Conservation (phyloP, 2,797 vertebrate genomes). For the Coluber constrictor region DNA sequence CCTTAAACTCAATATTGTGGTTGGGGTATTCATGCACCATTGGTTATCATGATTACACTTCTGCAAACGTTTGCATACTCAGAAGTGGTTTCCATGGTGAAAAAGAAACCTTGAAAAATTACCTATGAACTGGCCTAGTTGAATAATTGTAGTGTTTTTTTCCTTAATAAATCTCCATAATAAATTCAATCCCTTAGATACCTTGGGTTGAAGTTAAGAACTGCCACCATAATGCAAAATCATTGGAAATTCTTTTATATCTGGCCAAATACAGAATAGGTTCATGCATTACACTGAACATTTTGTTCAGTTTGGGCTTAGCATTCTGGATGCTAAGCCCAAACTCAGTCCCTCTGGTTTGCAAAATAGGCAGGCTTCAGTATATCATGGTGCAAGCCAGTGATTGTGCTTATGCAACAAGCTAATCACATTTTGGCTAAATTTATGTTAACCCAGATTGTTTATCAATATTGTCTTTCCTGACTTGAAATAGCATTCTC, state of each 20-base stretch:
- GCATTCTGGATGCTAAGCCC: neutral
- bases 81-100: constrained; percentile 8
- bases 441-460: neutral
- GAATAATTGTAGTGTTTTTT: neutral
- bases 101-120: neutral
- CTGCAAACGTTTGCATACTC: neutral
- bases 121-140: neutral
- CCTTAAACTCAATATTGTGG: neutral
- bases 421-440: neutral
- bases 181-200: neutral
- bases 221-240: neutral
- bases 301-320: neutral
- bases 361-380: neutral
- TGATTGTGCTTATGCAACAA: neutral
- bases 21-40: neutral
- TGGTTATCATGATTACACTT: neutral
- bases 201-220: neutral
- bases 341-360: neutral
- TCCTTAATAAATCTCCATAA: neutral
- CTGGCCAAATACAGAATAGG: neutral
- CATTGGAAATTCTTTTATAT: neutral
- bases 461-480: neutral
- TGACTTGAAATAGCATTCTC: neutral
- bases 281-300: neutral
- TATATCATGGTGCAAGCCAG: neutral